Percentiles rank a stretch among this genome's conserved stretches.
Conservation (phyloP, 1,140 invertebrate species). For the Notospermus geniculatus region DNA sequence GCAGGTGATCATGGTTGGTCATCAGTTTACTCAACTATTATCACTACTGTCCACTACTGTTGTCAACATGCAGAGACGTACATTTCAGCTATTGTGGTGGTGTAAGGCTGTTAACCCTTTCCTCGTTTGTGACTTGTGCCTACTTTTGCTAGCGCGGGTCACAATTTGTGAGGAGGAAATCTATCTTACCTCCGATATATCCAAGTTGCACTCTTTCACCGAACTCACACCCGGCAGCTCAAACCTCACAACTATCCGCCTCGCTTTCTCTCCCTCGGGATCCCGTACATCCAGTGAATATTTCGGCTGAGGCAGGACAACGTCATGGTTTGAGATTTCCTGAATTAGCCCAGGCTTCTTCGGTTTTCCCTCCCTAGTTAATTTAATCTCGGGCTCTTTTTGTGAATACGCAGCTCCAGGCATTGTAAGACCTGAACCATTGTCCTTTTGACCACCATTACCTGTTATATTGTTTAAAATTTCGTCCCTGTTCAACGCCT, state of each 20-base stretch:
- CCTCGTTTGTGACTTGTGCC: too few relatives aligned
- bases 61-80: too few relatives aligned
- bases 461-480: conserved; percentile 34
- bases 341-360: conserved; percentile 35
- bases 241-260: conserved; percentile 32
- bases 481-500: conserved; percentile 27
- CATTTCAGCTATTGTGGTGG: too few relatives aligned
- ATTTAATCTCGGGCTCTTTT: neutral
- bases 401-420: neutral
- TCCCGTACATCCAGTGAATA: conserved; percentile 26
- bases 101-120: too few relatives aligned
- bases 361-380: conserved; percentile 11
- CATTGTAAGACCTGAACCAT: neutral
- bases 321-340: conserved; percentile 26
- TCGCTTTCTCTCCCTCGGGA: conserved; percentile 6
- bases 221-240: conserved; percentile 36
- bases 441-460: conserved; percentile 16
- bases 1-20: too few relatives aligned
- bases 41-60: too few relatives aligned
- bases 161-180: too few relatives aligned
- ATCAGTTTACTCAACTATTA: too few relatives aligned
- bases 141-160: too few relatives aligned
- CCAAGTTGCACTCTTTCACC: conserved; percentile 44
- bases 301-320: conserved; percentile 20
- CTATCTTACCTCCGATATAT: conserved; percentile 50